Conservation (phyloP, 1,140 invertebrate species). For the Ditylenchus dipsaci region DNA sequence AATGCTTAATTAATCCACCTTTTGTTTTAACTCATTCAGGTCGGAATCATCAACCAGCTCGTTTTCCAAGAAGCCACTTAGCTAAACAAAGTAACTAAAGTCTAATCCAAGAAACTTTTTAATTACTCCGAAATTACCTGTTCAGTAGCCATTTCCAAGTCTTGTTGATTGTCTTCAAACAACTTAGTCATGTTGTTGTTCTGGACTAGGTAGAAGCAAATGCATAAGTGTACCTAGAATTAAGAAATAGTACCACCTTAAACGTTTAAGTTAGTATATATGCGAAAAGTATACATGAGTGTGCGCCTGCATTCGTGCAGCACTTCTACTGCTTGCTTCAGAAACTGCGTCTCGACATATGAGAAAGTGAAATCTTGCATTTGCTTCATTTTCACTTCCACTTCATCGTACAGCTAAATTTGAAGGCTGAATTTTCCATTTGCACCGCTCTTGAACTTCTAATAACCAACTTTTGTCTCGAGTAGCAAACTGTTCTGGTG, state of each 20-base stretch:
- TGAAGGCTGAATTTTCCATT: too few species aligned
- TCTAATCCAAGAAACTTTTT: too few species aligned
- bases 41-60: slow-evolving; percentile 77
- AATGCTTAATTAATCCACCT: too few species aligned
- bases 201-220: slow-evolving; percentile 91
- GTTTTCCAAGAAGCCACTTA: slow-evolving; percentile 88
- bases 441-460: too few species aligned
- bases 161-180: slow-evolving; percentile 97
- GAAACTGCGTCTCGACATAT: slow-evolving; percentile 69
- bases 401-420: neutral
- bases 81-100: slow-evolving; percentile 24
- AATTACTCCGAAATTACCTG: slow-evolving; percentile 62
- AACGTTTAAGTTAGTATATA: too few species aligned
- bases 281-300: slow-evolving; percentile 74
- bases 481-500: slow-evolving; percentile 92
- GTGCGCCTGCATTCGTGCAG: slow-evolving; percentile 94
- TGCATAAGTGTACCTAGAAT: slow-evolving; percentile 73
- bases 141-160: slow-evolving; percentile 93
- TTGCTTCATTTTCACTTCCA: slow-evolving; percentile 97
- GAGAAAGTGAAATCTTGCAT: slow-evolving; percentile 68
- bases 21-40: slow-evolving; percentile 89
- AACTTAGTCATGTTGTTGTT: slow-evolving; percentile 98
- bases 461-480: slow-evolving; percentile 83
- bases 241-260: too few species aligned
- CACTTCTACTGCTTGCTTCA: slow-evolving; percentile 82